These are phyloP conservation scores for Papilio polytes DNA, from an alignment of 1,140 invertebrate genomes.

Conservation along the genomic window DNA sequence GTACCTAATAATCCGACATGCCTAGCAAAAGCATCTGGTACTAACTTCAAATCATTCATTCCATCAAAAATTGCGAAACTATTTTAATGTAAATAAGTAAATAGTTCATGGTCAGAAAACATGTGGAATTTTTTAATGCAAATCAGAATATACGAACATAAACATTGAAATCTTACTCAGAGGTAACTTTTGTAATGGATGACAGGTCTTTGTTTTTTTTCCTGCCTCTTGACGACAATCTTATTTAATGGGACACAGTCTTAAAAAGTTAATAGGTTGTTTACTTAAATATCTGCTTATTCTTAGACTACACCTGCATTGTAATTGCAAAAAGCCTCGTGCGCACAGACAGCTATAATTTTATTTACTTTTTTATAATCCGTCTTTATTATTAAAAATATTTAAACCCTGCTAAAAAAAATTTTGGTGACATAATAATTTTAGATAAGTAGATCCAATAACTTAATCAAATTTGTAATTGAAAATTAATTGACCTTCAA, in stretches of 20 bases:
- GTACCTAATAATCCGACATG: too few species aligned
- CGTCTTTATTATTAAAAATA: neutral
- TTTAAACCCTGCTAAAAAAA: neutral
- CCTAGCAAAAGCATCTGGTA: neutral
- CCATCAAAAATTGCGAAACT: too few species aligned
- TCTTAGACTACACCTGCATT: slow-evolving; percentile 22
- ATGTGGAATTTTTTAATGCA: too few species aligned
- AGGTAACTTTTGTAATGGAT: too few species aligned
- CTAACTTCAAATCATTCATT: too few species aligned
- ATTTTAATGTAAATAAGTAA: too few species aligned
- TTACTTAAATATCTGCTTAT: slow-evolving; percentile 13
- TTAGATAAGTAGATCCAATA: too few species aligned
- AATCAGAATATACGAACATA: too few species aligned
- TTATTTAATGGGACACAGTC: neutral
- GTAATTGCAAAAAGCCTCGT: neutral
- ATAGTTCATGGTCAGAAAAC: too few species aligned
- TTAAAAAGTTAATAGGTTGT: neutral
- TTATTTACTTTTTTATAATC: neutral
- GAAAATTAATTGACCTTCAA: neutral
- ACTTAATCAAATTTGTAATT: neutral
- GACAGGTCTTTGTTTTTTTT: too few species aligned
- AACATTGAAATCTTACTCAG: too few species aligned
- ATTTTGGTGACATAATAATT: neutral
- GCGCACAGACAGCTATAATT: neutral
- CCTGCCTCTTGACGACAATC: neutral